Evolutionary conservation across 2,888 invertebrate species (phyloP), one percentile per base, ranked within the genome.

Genomic region (Elysia crispata): DNA sequence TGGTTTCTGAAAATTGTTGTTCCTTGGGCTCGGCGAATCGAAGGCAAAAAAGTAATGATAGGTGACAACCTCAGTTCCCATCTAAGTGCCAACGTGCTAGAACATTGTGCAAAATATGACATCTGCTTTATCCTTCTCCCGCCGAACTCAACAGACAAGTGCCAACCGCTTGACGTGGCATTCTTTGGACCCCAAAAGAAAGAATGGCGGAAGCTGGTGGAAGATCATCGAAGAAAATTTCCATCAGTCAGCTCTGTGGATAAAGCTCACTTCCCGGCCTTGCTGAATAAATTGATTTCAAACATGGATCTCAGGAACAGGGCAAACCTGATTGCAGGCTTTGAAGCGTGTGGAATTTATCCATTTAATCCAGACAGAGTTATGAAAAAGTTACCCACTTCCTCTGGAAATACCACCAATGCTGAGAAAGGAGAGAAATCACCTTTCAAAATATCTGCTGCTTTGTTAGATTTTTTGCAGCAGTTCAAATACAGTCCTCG

Each of bases 31-130:
- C 33, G 76, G 66, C 80, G 87, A 28, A 85, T 83, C 79, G 57
- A 76, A 33, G 91, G 90, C 1, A 86, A 64, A 75, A 92, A 92
- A 85, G 85, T 89, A 30, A 49, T 92, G 8, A 88, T 92, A 76
- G 92, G 92, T 0, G 91, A n/a, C n/a, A n/a, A n/a, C n/a, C n/a
- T n/a, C n/a, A n/a, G n/a, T n/a, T n/a, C n/a, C n/a, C n/a, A n/a
- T 57, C 50, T 77, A 28, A 23, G 67, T 54, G 50, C 49, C 1
- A 33, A 30, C 54, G 67, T 90, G 28, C 82, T 92, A 18, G 49
- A 86, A 73, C 28, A 81, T 33, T 92, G 92, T 81, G 80, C 89
- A 80, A 86, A 89, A 66, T 83, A 90, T 70, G 82, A 91, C 81
- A 91, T 92, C 66, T 72, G 77, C n/a, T 92, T 92, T 85, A 72